These are phyloP conservation scores for Chymomyza procnemis DNA, from an alignment of 2,888 invertebrate genomes.

Conservation along the genomic window DNA sequence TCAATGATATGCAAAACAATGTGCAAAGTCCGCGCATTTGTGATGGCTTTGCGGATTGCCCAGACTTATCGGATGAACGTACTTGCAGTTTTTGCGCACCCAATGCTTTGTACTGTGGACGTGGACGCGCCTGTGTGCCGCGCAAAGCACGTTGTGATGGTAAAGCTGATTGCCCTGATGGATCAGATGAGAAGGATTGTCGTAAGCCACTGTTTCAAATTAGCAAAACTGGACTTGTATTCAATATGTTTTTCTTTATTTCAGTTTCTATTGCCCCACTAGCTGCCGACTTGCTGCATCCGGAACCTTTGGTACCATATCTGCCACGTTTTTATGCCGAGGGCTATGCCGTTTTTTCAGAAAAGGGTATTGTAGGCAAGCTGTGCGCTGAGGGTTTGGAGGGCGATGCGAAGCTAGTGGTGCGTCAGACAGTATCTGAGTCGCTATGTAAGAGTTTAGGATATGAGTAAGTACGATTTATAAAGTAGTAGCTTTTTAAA, in stretches of 20 bases:
- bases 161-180: constrained; percentile 89
- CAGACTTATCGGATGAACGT: constrained; percentile 89
- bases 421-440: constrained; percentile 84
- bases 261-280: constrained; percentile 88
- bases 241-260: neutral
- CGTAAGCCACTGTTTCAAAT: constrained; percentile 82
- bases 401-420: constrained; percentile 79
- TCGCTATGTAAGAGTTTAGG: constrained; percentile 88
- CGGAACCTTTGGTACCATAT: constrained; percentile 84
- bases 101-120: constrained; percentile 87
- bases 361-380: constrained; percentile 89
- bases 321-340: constrained; percentile 84
- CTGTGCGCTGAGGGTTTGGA: constrained; percentile 89
- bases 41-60: constrained; percentile 92
- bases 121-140: constrained; percentile 87
- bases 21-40: constrained; percentile 89
- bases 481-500: too few relatives aligned
- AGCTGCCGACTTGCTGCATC: constrained; percentile 82
- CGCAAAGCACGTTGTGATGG: constrained; percentile 88
- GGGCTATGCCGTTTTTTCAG: constrained; percentile 92
- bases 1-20: constrained; percentile 85
- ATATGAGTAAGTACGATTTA: constrained; percentile 82
- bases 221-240: neutral
- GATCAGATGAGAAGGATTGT: constrained; percentile 91
- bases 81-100: constrained; percentile 88